phyloP scores from a whole-genome alignment of 2,888 invertebrate genomes.

The Malachius bipustulatus region DNA sequence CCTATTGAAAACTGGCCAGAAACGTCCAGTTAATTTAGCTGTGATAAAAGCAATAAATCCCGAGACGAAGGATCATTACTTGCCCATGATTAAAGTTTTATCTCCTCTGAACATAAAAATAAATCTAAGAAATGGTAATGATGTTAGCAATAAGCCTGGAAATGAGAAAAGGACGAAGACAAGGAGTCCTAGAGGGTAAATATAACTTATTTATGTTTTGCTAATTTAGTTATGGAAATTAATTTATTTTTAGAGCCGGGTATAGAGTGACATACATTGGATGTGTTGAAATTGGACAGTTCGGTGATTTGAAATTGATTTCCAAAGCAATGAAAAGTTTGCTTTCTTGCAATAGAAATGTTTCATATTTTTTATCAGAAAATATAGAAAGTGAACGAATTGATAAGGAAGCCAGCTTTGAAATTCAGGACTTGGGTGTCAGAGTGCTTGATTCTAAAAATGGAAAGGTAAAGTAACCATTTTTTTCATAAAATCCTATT shows the following conservation, averaged over 20 bases:
- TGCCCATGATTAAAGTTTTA: constrained; percentile 34
- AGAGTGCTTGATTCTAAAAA: constrained; percentile 34
- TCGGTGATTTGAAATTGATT: constrained; percentile 43
- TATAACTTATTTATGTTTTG: too few species aligned
- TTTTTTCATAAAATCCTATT: background rate
- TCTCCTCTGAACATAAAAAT: constrained; percentile 10
- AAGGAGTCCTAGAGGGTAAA: background rate
- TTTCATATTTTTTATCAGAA: constrained; percentile 12
- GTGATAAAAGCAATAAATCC: constrained; percentile 43
- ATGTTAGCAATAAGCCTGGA: background rate
- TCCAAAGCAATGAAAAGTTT: constrained; percentile 37
- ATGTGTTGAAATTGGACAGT: constrained; percentile 36
- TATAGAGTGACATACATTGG: constrained; percentile 40
- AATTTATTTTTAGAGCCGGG: constrained; percentile 29
- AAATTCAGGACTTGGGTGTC: constrained; percentile 43
- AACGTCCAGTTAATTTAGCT: constrained; percentile 38
- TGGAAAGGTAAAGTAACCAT: constrained; percentile 29
- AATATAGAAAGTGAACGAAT: constrained; percentile 14
- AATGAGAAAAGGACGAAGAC: background rate
- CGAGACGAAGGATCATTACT: constrained; percentile 34
- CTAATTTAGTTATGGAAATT: too few species aligned
- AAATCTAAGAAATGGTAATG: constrained; percentile 7
- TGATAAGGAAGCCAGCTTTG: constrained; percentile 35
- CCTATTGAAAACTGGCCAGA: constrained; percentile 38
- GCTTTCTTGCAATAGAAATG: constrained; percentile 19